Percentiles rank a stretch among this genome's conserved stretches.
Evolutionary conservation across 2,113 vertebrate genomes (phyloP).

Genomic region (Rhynchopsitta pachyrhyncha): DNA sequence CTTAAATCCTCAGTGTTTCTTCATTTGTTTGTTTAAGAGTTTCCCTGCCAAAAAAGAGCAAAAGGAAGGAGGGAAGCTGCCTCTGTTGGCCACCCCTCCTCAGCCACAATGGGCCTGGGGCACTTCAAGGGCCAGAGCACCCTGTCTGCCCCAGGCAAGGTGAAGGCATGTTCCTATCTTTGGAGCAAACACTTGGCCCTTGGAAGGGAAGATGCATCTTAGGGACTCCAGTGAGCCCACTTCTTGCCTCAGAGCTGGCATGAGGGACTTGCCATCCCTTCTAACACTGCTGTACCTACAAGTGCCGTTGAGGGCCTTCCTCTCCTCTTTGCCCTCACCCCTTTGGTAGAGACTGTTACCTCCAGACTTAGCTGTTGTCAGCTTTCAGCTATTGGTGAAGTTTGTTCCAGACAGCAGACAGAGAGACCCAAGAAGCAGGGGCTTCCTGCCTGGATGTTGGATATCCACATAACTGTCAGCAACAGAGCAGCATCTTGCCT

Average conservation of each 20-base stretch:
- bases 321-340: background rate
- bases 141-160: fast-evolving
- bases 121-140: background rate
- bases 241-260: background rate
- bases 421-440: background rate
- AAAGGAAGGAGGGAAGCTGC: constrained; percentile 27
- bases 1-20: constrained; percentile 68
- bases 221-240: background rate
- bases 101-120: background rate
- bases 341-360: background rate
- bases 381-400: background rate
- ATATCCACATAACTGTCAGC: background rate
- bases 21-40: constrained; percentile 68
- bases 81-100: background rate
- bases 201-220: background rate
- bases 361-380: background rate
- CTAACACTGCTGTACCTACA: background rate
- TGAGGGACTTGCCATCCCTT: background rate
- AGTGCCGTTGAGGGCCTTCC: background rate
- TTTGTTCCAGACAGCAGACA: background rate
- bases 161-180: background rate
- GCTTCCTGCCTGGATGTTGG: background rate
- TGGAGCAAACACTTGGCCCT: background rate
- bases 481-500: background rate
- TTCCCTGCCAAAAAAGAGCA: constrained; percentile 68